These are phyloP conservation scores for Columba livia DNA, from an alignment of 2,113 vertebrate species.

Conservation along the genomic window DNA sequence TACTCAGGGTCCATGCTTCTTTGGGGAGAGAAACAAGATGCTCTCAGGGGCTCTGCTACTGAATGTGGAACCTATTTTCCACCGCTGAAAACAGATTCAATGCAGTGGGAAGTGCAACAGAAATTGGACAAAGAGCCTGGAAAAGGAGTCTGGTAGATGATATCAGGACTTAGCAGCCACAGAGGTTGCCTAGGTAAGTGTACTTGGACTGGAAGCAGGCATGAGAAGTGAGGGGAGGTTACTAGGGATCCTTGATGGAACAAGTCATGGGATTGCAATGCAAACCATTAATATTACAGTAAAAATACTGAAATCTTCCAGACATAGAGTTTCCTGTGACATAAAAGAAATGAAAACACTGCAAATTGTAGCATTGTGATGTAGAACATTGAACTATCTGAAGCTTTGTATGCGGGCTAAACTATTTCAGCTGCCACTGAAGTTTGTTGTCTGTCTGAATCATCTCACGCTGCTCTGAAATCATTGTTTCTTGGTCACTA, in stretches of 20 bases:
- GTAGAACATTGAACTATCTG: background rate
- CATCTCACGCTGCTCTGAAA: background rate
- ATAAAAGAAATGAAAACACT: background rate
- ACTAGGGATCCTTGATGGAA: background rate
- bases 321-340: background rate
- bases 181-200: background rate
- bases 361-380: background rate
- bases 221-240: background rate
- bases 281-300: background rate
- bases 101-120: background rate
- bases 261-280: background rate
- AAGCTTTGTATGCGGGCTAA: background rate
- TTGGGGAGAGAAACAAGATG: background rate
- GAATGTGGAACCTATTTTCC: background rate
- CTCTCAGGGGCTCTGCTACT: background rate
- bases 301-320: background rate
- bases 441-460: background rate
- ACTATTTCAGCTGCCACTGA: background rate
- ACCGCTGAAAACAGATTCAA: background rate
- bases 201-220: background rate
- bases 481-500: accelerated
- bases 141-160: background rate
- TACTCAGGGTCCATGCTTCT: accelerated
- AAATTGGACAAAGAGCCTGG: background rate
- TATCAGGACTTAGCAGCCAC: background rate